Conservation (phyloP, 2,888 invertebrate species). For the Hirtodrosophila trivittata region DNA sequence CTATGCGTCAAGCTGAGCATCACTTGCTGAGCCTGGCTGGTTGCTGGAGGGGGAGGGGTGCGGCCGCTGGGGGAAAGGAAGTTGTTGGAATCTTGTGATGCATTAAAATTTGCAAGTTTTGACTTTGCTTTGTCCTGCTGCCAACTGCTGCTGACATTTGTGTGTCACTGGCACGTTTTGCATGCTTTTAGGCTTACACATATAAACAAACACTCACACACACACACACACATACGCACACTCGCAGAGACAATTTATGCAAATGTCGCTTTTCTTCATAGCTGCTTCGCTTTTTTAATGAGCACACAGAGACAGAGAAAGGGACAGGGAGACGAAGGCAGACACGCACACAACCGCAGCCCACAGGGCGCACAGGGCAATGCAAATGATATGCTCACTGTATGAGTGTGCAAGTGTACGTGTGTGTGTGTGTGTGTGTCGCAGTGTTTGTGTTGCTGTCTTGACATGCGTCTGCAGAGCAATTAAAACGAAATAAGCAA, state of each 20-base stretch:
- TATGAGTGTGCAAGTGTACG: slow-evolving; percentile 10
- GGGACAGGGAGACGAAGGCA: background rate
- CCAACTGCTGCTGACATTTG: slow-evolving; percentile 67
- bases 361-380: slow-evolving; percentile 31
- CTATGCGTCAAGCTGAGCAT: slow-evolving; percentile 45
- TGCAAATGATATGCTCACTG: slow-evolving; percentile 44
- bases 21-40: slow-evolving; percentile 25
- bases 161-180: slow-evolving; percentile 74
- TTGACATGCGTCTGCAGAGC: slow-evolving; percentile 57
- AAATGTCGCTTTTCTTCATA: slow-evolving; percentile 75
- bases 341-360: slow-evolving; percentile 27
- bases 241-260: slow-evolving; percentile 54
- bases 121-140: slow-evolving; percentile 65
- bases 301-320: slow-evolving; percentile 49
- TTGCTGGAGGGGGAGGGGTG: background rate
- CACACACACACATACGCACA: slow-evolving; percentile 12
- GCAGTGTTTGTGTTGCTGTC: slow-evolving; percentile 30
- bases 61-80: slow-evolving; percentile 24
- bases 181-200: slow-evolving; percentile 66
- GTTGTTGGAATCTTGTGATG: slow-evolving; percentile 72
- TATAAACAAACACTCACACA: slow-evolving; percentile 15
- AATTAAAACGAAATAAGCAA: slow-evolving; percentile 70
- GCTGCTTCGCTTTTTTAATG: slow-evolving; percentile 72
- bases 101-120: slow-evolving; percentile 77
- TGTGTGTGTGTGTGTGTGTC: slow-evolving; percentile 19